A percentile compares a stretch with the other conserved stretches of the same genome.
These are phyloP conservation scores for Babyrousa celebensis DNA, from an alignment of 2,797 vertebrate genomes.

Conservation along the genomic window DNA sequence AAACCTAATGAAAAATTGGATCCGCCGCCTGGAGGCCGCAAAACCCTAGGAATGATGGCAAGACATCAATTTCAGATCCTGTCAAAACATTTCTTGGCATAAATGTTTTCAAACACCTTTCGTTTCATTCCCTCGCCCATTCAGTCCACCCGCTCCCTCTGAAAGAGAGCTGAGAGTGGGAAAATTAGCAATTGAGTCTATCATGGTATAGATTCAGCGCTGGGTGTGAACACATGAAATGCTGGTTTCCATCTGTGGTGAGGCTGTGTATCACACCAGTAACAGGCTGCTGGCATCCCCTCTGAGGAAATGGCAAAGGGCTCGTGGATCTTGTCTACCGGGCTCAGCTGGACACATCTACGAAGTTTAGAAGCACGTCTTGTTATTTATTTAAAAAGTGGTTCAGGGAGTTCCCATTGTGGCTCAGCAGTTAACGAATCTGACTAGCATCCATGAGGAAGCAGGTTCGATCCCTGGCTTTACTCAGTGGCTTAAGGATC, in stretches of 20 bases:
- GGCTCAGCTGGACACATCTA: neutral
- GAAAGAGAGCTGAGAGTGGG: neutral
- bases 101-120: neutral
- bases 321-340: neutral
- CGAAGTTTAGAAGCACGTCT: slow-evolving; percentile 6
- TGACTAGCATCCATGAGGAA: too few species aligned
- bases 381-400: neutral
- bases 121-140: neutral
- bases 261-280: neutral
- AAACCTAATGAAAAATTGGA: slow-evolving; percentile 97
- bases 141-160: neutral
- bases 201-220: neutral
- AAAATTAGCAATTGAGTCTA: neutral
- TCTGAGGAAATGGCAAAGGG: neutral
- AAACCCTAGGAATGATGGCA: slow-evolving; percentile 91
- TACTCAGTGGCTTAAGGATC: too few species aligned
- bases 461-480: too few species aligned
- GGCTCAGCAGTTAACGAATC: too few species aligned
- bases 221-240: neutral
- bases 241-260: neutral
- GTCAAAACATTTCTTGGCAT: neutral
- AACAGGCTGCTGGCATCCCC: neutral
- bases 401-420: too few species aligned
- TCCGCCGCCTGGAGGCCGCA: slow-evolving; percentile 97
- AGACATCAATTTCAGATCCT: neutral